phyloP scores from a whole-genome alignment of 2,888 invertebrate genomes.

The Perizoma affinitatum region DNA sequence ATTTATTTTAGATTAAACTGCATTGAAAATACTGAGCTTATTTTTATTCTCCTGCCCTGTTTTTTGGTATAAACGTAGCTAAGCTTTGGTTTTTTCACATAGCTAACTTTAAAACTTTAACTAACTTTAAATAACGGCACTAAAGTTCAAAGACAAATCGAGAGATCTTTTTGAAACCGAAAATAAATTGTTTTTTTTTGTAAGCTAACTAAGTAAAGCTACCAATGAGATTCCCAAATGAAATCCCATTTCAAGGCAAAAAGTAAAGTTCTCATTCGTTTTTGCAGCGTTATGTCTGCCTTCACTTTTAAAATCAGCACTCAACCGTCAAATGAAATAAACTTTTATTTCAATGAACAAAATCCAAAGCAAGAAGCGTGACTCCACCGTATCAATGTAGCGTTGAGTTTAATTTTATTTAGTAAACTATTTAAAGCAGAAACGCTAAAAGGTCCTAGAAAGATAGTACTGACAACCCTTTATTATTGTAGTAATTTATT shows the following conservation, averaged over 20 bases:
- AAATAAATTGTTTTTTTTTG: too few relatives aligned
- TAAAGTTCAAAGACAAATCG: too few relatives aligned
- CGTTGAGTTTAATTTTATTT: background rate
- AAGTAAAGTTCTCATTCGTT: background rate
- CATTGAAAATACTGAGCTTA: constrained; percentile 5
- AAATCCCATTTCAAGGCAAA: background rate
- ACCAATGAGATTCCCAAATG: background rate
- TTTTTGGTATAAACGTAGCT: too few relatives aligned
- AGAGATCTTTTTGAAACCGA: background rate
- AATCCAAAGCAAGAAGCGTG: background rate
- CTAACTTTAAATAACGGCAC: too few relatives aligned
- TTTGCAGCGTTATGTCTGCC: background rate
- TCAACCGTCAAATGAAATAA: background rate
- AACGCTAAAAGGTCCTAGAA: too few relatives aligned
- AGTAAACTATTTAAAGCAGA: background rate
- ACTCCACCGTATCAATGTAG: background rate
- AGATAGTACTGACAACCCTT: too few relatives aligned
- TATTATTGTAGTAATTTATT: too few relatives aligned
- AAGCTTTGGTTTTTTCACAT: too few relatives aligned
- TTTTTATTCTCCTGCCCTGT: too few relatives aligned
- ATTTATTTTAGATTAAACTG: constrained; percentile 24
- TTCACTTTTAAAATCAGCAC: background rate
- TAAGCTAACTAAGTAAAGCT: background rate
- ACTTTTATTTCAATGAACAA: background rate
- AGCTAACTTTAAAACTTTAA: too few relatives aligned